Conservation (phyloP, 1,140 invertebrate species). For the Drosophila persimilis region DNA sequence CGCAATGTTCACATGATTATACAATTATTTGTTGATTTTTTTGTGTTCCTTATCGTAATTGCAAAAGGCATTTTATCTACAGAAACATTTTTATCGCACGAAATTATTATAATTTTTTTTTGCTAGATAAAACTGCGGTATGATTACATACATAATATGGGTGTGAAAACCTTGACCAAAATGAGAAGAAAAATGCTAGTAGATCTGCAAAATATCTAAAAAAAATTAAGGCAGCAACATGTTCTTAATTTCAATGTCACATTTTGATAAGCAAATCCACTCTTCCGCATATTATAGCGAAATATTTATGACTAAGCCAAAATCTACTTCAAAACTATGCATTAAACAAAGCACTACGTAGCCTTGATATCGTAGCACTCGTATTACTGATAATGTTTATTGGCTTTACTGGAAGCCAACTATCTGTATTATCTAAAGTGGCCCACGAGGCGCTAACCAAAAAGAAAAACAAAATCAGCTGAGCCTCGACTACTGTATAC, state of each 20-base stretch:
- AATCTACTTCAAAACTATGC: constrained; percentile 5
- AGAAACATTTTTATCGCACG: constrained; percentile 42
- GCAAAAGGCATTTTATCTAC: constrained; percentile 23
- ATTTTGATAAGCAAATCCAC: constrained; percentile 5
- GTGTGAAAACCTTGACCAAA: background rate
- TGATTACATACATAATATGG: constrained; percentile 3
- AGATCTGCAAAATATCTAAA: no score
- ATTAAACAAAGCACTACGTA: constrained; percentile 6
- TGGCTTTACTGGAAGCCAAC: background rate
- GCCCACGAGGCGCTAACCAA: background rate
- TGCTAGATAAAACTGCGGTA: constrained; percentile 32
- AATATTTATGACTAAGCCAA: constrained; percentile 32
- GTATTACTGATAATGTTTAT: constrained; percentile 3
- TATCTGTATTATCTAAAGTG: constrained; percentile 31
- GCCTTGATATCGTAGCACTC: constrained; percentile 7
- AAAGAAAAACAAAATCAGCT: constrained; percentile 4
- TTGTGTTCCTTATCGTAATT: constrained; percentile 43
- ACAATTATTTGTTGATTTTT: constrained; percentile 37
- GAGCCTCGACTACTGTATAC: background rate
- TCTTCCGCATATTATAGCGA: constrained; percentile 8
- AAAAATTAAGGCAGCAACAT: background rate
- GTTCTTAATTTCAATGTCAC: background rate
- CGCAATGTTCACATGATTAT: constrained; percentile 45
- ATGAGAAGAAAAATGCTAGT: no score
- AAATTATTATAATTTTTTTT: constrained; percentile 50